Percentiles rank a stretch among this genome's conserved stretches.
Conservation (phyloP, 2,113 vertebrate species). For the Myotis yumanensis region DNA sequence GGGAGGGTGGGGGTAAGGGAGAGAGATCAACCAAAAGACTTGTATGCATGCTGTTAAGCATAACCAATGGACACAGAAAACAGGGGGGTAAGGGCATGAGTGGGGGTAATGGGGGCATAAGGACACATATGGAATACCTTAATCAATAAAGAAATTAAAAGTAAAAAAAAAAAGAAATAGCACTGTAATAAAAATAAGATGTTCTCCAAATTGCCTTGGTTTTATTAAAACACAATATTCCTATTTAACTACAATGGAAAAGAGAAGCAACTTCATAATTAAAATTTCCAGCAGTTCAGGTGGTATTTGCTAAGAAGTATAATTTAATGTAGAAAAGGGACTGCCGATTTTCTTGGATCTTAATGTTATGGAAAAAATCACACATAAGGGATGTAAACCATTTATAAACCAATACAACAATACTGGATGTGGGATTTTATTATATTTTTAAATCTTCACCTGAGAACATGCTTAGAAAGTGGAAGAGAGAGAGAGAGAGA, state of each 20-base stretch:
- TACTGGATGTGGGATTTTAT: neutral
- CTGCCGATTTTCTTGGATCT: neutral
- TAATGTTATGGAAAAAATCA: neutral
- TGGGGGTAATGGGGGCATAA: too few species aligned
- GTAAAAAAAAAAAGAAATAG: neutral
- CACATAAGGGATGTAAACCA: neutral
- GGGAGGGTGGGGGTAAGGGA: too few species aligned
- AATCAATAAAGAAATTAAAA: too few species aligned
- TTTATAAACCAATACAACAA: neutral
- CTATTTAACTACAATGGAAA: neutral
- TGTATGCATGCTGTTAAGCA: too few species aligned
- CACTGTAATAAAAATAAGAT: neutral
- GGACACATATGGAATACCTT: too few species aligned
- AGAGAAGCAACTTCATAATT: fast-evolving
- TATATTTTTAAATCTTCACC: too few species aligned
- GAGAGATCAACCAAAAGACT: too few species aligned
- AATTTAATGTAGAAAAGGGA: neutral
- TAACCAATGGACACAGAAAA: too few species aligned
- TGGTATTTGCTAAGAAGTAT: neutral
- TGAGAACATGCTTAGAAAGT: too few species aligned
- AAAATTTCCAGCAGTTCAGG: neutral
- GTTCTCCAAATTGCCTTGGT: neutral
- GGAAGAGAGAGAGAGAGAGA: too few species aligned
- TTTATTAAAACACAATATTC: neutral
- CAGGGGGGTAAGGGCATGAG: too few species aligned